Evolutionary conservation across 2,888 invertebrate species (phyloP).

Genomic region (Agrypnus murinus): DNA sequence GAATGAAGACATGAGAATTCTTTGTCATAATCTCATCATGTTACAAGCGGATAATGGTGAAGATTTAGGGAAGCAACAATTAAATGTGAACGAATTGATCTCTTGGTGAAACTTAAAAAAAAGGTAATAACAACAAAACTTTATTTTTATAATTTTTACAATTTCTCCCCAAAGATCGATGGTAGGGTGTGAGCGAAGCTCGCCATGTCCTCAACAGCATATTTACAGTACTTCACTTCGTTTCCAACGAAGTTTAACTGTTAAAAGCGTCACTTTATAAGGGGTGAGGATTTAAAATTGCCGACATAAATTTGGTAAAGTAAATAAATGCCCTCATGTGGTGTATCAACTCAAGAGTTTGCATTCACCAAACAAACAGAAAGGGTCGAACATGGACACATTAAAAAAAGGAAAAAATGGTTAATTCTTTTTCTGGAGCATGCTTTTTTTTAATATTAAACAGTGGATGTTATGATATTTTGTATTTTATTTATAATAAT

Average conservation of each 20-base stretch:
- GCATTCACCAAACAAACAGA: neutral
- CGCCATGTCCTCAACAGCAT: too few relatives aligned
- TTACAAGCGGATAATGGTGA: conserved; percentile 40
- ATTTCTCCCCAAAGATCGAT: too few relatives aligned
- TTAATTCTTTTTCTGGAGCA: too few relatives aligned
- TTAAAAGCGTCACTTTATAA: neutral
- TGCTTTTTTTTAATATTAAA: too few relatives aligned
- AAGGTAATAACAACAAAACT: neutral
- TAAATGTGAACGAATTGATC: conserved; percentile 73
- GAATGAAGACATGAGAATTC: conserved; percentile 46
- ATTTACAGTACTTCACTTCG: too few relatives aligned
- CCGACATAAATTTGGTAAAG: neutral
- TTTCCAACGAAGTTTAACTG: neutral
- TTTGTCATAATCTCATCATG: conserved; percentile 46
- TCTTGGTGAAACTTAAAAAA: conserved; percentile 72
- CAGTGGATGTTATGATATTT: too few relatives aligned
- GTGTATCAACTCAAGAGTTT: neutral
- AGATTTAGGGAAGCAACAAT: conserved; percentile 33
- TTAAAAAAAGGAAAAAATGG: too few relatives aligned
- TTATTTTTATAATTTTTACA: too few relatives aligned
- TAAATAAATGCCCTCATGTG: neutral
- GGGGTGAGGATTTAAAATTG: conserved; percentile 9
- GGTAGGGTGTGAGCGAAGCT: too few relatives aligned
- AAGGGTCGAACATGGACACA: too few relatives aligned
- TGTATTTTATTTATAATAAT: too few relatives aligned